Evolutionary conservation across 2,113 vertebrate species (phyloP).

Genomic region (Polypterus bichir): DNA sequence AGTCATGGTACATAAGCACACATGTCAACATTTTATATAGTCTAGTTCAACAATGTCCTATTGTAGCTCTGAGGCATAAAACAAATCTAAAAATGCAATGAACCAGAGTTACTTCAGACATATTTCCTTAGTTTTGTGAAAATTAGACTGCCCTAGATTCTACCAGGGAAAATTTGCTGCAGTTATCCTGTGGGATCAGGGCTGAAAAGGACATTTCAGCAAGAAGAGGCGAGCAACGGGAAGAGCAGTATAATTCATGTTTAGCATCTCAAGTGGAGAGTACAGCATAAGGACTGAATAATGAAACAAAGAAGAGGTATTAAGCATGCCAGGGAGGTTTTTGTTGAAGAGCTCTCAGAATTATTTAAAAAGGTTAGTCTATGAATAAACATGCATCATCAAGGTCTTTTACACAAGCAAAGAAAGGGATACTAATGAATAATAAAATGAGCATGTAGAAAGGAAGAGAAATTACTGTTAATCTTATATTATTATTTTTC

Average conservation of each 20-base stretch:
- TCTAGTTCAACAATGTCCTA: constrained; percentile 4
- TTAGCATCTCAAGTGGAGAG: constrained; percentile 79
- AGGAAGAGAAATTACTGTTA: constrained; percentile 67
- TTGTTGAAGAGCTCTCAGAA: constrained; percentile 86
- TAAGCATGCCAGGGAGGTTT: constrained; percentile 84
- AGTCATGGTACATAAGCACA: constrained; percentile 4
- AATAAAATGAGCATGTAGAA: constrained; percentile 81
- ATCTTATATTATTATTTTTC: constrained; percentile 34
- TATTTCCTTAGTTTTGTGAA: constrained; percentile 33
- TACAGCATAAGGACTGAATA: constrained; percentile 76
- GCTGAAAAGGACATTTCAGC: constrained; percentile 57
- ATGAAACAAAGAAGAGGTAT: constrained; percentile 85
- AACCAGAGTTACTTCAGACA: constrained; percentile 33
- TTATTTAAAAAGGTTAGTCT: constrained; percentile 98
- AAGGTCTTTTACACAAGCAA: constrained; percentile 81
- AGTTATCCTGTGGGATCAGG: constrained; percentile 46
- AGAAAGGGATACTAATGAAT: constrained; percentile 83
- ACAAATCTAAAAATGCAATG: constrained; percentile 34
- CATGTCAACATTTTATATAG: neutral
- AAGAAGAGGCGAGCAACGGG: constrained; percentile 46
- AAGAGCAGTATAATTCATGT: constrained; percentile 68
- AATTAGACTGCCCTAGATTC: constrained; percentile 29
- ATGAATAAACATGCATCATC: constrained; percentile 98
- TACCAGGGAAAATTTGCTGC: constrained; percentile 35
- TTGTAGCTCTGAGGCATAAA: neutral